Conservation (phyloP, 2,113 vertebrate species). For the Hirundichthys speculiger region DNA sequence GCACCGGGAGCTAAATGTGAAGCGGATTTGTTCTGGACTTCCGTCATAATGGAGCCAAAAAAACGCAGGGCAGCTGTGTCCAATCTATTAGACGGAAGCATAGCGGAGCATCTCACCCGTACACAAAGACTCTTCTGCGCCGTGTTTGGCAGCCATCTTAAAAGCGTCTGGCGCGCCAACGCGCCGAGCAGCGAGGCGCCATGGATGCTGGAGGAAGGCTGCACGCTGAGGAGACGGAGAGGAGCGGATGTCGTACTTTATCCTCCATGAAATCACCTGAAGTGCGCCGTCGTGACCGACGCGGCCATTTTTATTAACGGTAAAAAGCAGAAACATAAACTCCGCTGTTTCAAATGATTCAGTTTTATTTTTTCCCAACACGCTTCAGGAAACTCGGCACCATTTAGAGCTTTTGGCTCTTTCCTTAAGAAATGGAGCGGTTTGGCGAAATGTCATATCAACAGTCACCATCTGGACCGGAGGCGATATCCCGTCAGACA, state of each 20-base stretch:
- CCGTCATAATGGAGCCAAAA: slow-evolving; percentile 56
- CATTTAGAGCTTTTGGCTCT: background rate
- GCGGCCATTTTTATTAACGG: too few species aligned
- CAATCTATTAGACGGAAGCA: slow-evolving; percentile 68
- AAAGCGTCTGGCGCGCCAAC: slow-evolving; percentile 31
- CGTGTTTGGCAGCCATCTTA: slow-evolving; percentile 74
- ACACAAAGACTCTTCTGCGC: slow-evolving; percentile 64
- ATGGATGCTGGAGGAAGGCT: slow-evolving; percentile 17
- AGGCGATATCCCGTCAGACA: slow-evolving; percentile 1
- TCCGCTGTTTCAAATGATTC: too few species aligned
- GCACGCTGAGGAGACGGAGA: slow-evolving; percentile 1
- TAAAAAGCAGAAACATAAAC: too few species aligned
- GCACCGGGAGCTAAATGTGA: slow-evolving; percentile 64
- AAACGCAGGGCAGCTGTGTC: slow-evolving; percentile 59
- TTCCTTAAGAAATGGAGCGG: slow-evolving; percentile 2
- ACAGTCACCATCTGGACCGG: slow-evolving; percentile 7
- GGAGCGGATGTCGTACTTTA: background rate
- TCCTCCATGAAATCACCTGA: too few species aligned
- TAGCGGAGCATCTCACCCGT: slow-evolving; percentile 52
- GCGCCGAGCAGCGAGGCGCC: slow-evolving; percentile 14
- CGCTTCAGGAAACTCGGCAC: background rate
- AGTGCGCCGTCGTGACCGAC: too few species aligned
- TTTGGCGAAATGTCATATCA: slow-evolving; percentile 14
- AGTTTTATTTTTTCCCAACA: too few species aligned
- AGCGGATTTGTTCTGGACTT: slow-evolving; percentile 73